These are phyloP conservation scores for Hecatera dysodea DNA, from an alignment of 2,888 invertebrate genomes.

Conservation along the genomic window DNA sequence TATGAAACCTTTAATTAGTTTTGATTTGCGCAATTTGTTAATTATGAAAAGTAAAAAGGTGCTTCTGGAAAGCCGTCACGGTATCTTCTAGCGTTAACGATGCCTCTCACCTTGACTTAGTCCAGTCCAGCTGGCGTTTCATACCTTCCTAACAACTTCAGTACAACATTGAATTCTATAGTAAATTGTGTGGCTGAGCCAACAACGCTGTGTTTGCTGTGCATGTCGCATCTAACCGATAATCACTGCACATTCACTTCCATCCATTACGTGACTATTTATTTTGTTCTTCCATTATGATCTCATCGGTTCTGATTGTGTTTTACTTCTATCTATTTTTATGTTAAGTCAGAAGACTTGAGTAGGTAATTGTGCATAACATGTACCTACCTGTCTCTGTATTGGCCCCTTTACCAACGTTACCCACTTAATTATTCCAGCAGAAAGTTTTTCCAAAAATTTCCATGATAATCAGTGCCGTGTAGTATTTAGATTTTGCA, in stretches of 20 bases:
- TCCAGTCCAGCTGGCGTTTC: neutral
- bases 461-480: conserved; percentile 32
- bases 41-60: conserved; percentile 8
- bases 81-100: conserved; percentile 1
- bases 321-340: conserved; percentile 42
- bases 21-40: conserved; percentile 48
- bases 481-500: conserved; percentile 58
- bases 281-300: conserved; percentile 43
- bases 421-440: conserved; percentile 33
- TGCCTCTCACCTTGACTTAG: neutral
- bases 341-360: conserved; percentile 16
- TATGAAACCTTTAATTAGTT: conserved; percentile 46
- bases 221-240: conserved; percentile 58
- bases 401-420: conserved; percentile 16
- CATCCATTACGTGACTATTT: conserved; percentile 59
- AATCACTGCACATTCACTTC: conserved; percentile 60
- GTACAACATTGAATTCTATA: conserved; percentile 3
- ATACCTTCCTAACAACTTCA: conserved; percentile 3
- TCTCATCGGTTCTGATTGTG: conserved; percentile 45
- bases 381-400: conserved; percentile 17
- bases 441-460: conserved; percentile 44
- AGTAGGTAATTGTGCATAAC: conserved; percentile 29
- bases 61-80: neutral
- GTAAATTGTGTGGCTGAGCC: conserved; percentile 9
- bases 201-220: conserved; percentile 40